Evolutionary conservation across 2,888 invertebrate genomes (phyloP).

Genomic region (Nymphalis polychloros): DNA sequence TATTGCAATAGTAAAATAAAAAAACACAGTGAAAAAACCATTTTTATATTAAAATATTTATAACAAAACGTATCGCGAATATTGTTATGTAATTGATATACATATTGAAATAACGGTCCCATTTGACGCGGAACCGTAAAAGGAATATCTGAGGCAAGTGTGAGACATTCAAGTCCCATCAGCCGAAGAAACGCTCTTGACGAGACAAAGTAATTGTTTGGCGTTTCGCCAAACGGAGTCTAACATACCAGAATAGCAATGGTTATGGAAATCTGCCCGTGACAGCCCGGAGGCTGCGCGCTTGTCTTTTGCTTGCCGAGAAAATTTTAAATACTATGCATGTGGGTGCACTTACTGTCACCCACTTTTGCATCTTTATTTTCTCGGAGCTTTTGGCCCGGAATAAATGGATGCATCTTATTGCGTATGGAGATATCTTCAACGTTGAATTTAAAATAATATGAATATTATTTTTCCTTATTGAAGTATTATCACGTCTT

Average conservation of each 20-base stretch:
- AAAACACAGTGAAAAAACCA: too few species aligned
- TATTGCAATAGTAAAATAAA: too few species aligned
- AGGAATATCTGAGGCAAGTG: constrained; percentile 36
- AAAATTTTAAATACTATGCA: constrained; percentile 39
- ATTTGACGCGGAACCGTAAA: constrained; percentile 20
- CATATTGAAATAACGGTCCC: constrained; percentile 5
- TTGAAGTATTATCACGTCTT: background rate
- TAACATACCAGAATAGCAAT: constrained; percentile 39
- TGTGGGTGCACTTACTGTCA: constrained; percentile 28
- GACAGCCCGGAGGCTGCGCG: constrained; percentile 51
- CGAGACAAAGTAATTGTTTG: constrained; percentile 77
- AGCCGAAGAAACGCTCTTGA: constrained; percentile 66
- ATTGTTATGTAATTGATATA: background rate
- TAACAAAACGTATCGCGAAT: too few species aligned
- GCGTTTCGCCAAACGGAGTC: constrained; percentile 57
- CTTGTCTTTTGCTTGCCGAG: constrained; percentile 44
- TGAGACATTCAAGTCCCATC: constrained; percentile 61
- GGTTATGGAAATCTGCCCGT: constrained; percentile 58
- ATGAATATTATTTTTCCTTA: background rate
- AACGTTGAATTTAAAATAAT: constrained; percentile 11
- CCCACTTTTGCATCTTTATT: constrained; percentile 26
- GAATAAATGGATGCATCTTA: constrained; percentile 5
- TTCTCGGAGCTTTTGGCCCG: constrained; percentile 16
- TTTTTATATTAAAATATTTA: too few species aligned
- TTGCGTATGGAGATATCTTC: constrained; percentile 11